A percentile compares a stretch with the other conserved stretches of the same genome.
These are phyloP conservation scores for Caenorhabditis wallacei DNA, from an alignment of 2,888 invertebrate genomes.

Conservation along the genomic window DNA sequence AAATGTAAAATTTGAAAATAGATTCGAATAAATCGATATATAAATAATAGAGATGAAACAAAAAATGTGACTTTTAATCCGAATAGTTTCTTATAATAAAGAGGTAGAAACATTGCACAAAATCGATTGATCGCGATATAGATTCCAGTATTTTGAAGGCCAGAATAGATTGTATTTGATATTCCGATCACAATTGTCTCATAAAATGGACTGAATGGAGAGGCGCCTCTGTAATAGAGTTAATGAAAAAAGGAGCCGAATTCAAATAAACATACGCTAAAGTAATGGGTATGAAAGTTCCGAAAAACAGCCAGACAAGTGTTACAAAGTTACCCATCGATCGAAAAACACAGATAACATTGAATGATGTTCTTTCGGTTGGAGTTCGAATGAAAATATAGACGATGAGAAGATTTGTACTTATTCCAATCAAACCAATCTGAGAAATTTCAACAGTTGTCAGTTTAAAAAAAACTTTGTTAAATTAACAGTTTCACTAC, in stretches of 20 bases:
- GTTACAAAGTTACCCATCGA: slow-evolving; percentile 7
- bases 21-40: slow-evolving; percentile 1
- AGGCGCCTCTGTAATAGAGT: slow-evolving; percentile 9
- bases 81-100: slow-evolving; percentile 30
- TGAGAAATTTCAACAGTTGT: background rate
- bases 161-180: slow-evolving; percentile 18
- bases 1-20: background rate
- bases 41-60: background rate
- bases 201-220: slow-evolving; percentile 32
- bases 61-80: slow-evolving; percentile 28
- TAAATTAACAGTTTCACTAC: no score
- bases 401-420: slow-evolving; percentile 7
- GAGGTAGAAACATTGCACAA: slow-evolving; percentile 38
- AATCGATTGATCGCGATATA: slow-evolving; percentile 47
- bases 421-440: slow-evolving; percentile 20
- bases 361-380: slow-evolving; percentile 40
- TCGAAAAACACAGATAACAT: slow-evolving; percentile 41
- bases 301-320: slow-evolving; percentile 24
- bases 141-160: slow-evolving; percentile 27
- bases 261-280: slow-evolving; percentile 16
- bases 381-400: slow-evolving; percentile 28
- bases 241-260: no score
- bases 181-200: slow-evolving; percentile 22
- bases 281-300: slow-evolving; percentile 22
- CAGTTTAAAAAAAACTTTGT: no score